Evolutionary conservation across 2,888 invertebrate genomes (phyloP).

Genomic region (Macroteleia sp.): DNA sequence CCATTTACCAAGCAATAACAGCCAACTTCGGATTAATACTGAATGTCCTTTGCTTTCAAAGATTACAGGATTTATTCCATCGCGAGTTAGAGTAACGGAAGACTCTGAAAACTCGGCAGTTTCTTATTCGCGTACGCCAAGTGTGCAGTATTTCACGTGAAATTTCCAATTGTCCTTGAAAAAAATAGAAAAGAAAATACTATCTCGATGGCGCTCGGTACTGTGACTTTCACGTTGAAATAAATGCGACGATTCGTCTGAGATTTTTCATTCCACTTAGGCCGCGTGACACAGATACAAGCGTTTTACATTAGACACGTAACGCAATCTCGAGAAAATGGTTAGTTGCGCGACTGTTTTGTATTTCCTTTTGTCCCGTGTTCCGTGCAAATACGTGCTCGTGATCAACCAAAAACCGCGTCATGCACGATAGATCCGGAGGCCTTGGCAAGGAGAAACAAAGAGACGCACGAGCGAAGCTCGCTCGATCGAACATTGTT

Average conservation of each 20-base stretch:
- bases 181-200: too few species aligned
- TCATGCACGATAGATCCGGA: conserved; percentile 49
- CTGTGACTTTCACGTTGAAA: conserved; percentile 34
- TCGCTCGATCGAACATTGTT: conserved; percentile 34
- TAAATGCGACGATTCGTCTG: conserved; percentile 21
- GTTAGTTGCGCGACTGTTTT: conserved; percentile 38
- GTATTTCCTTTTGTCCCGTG: conserved; percentile 51
- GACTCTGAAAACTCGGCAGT: too few species aligned
- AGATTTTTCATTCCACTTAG: conserved; percentile 49
- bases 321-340: conserved; percentile 54
- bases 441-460: conserved; percentile 33
- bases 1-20: too few species aligned
- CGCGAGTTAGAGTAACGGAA: too few species aligned
- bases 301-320: conserved; percentile 50
- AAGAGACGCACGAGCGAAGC: conserved; percentile 19
- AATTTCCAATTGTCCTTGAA: too few species aligned
- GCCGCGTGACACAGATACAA: conserved; percentile 45
- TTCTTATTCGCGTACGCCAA: too few species aligned
- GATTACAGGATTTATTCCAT: too few species aligned
- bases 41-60: too few species aligned
- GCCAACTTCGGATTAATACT: too few species aligned
- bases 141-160: too few species aligned
- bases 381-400: conserved; percentile 55
- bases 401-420: conserved; percentile 50
- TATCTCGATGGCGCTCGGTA: not conserved